phyloP scores from a whole-genome alignment of 2,113 vertebrate species.

The Lucifuga dentata region DNA sequence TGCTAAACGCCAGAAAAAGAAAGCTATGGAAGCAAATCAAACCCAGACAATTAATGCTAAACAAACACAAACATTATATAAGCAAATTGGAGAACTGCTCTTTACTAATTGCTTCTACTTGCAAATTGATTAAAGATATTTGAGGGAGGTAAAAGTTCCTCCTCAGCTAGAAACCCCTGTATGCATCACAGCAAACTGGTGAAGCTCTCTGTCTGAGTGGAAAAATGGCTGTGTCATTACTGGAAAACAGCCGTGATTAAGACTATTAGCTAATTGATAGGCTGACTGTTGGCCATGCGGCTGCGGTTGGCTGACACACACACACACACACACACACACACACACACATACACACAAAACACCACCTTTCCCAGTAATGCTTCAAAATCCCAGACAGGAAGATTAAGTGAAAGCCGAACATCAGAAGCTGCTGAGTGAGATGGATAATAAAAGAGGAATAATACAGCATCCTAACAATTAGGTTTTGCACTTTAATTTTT shows the following conservation, averaged over 20 bases:
- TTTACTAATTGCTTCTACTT: constrained; percentile 19
- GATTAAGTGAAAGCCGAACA: too few relatives aligned
- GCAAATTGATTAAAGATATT: background rate
- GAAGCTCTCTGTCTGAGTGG: constrained; percentile 4
- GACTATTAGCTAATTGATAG: constrained; percentile 76
- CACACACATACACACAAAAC: too few relatives aligned
- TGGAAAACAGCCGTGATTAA: constrained; percentile 57
- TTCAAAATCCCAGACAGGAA: too few relatives aligned
- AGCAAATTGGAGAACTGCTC: background rate
- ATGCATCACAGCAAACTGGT: constrained; percentile 16
- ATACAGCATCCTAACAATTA: constrained; percentile 19
- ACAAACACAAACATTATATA: too few relatives aligned
- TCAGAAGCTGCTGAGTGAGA: background rate
- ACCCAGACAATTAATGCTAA: too few relatives aligned
- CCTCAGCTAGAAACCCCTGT: too few relatives aligned
- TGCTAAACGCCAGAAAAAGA: too few relatives aligned
- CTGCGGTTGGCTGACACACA: constrained; percentile 48
- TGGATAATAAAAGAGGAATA: background rate
- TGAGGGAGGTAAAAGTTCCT: background rate
- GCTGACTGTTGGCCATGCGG: constrained; percentile 37
- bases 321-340: constrained; percentile 33
- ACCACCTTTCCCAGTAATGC: too few relatives aligned
- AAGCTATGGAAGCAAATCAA: too few relatives aligned
- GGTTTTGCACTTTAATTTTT: constrained; percentile 39
- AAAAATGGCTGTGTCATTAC: constrained; percentile 63